Base-by-base conservation (phyloP, 2,797 vertebrate species). In the Eptatretus atami region DNA sequence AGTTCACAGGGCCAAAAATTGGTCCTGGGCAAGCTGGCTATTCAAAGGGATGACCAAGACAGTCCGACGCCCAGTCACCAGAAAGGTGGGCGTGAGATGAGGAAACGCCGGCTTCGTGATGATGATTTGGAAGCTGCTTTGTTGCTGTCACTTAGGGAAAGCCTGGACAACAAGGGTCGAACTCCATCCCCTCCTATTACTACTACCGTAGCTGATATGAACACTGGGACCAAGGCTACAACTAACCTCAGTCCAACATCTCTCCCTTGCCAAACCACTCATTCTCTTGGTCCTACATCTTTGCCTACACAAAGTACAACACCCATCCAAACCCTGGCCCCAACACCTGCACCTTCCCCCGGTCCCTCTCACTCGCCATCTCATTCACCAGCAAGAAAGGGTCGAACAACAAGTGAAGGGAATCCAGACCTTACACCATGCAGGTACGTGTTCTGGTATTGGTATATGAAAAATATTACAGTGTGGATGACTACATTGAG, bases 381-480 rank as follows among this genome's bases (percentile, higher is more conserved):
- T 44, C 31, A 44, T 44, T 44, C 31, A 44, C 31, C 31, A 44
- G 31, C 31, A 44, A 44, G 31, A 44, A 44, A 44, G 31, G 31
- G 4, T 44, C 31, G 31, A 44, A 44, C 31, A 44, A 44, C 31
- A 44, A 44, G 31, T 44, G 31, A 61, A 25, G 57, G 15, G 57
- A 61, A 25, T 61, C 24, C 24, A 25, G 57, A 61, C 57, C 57
- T 61, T 25, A 61, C 57, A 25, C 57, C 57, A 12, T 61, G 57
- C 57, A 61, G 57, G 57, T 61, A 12, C 9, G 57, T 61, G n/a
- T n/a, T 61, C 57, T 68, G 68, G 65, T 63, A 53, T 68, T 71
- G 1, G 9, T 9, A 25, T 10, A 25, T 61, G 57, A n/a, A 60
- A 60, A 60, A 6, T 6, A 24, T 60, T n/a, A 60, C 6, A 60